Evolutionary conservation across 2,888 invertebrate genomes (phyloP), one percentile per base, ranked within the genome.

Genomic region (Homarus gammarus): DNA sequence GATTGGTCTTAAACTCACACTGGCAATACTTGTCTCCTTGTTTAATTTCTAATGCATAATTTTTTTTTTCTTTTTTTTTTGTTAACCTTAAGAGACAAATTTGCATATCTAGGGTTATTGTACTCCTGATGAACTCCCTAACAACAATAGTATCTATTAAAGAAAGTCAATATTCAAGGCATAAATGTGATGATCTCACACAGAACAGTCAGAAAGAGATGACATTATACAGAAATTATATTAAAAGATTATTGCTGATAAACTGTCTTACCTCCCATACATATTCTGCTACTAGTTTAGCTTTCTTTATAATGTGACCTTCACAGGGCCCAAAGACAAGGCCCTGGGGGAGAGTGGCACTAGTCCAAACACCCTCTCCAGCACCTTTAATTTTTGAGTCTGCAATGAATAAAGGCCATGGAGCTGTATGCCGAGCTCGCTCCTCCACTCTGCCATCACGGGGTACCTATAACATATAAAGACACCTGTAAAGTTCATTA

Each of bases 281-380:
- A n/a, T 72, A 72, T 36, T 38, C 36, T 22, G 72, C 36, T 22
- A n/a, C 22, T 36, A 5, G 22, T 22, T 40, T 2, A 18, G 6
- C 2, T n/a, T 27, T 36, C n/a, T 36, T 36, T 1, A 72, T 36
- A 49, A 90, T 85, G 6, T 92, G 93, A 15, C 94, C 94, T 81
- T 93, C 92, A 92, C 94, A 94, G 0, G 94, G 94, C 6, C 94
- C 94, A 93, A 94, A 93, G 78, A 93, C 90, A 27, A 93, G 92
- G 38, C 93, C 92, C 10, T 91, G 90, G 22, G 92, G 92, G 44
- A 94, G 91, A 33, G 92, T 86, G 38, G 91, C 91, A 8, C 88
- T 91, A 36, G 93, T 92, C 92, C 93, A 93, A 1, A 93, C 93
- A 12, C 94, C 94, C 0, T 93, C 86, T 18, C 94, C 94, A 44